Conservation (phyloP, 2,797 vertebrate species). For the Urosaurus nigricauda region DNA sequence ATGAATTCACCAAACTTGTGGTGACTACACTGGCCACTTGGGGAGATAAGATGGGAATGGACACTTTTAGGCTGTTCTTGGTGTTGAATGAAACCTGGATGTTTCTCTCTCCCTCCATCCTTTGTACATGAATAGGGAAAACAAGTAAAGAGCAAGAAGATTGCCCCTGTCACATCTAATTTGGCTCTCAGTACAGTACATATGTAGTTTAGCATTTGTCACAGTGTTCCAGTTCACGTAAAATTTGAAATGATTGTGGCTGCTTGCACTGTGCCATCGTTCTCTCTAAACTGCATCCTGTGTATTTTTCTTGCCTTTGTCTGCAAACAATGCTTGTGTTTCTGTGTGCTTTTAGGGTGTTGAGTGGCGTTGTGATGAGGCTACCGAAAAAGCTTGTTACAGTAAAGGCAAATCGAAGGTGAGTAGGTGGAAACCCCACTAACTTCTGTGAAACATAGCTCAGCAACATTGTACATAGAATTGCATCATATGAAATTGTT, state of each 20-base stretch:
- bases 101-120: no score
- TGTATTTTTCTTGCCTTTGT: constrained; percentile 24
- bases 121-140: not conserved
- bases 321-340: constrained; percentile 3
- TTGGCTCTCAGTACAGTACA: not conserved
- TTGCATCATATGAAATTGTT: not conserved
- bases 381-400: constrained; percentile 95
- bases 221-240: not conserved
- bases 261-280: not conserved
- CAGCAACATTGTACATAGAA: not conserved
- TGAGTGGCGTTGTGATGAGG: constrained; percentile 95
- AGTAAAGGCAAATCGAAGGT: constrained; percentile 98
- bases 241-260: not conserved
- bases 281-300: not conserved
- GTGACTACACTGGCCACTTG: no score
- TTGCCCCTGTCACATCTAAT: not conserved
- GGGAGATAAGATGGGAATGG: no score
- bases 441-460: not conserved
- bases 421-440: constrained; percentile 64
- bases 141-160: not conserved
- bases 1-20: no score
- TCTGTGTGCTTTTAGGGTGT: constrained; percentile 83
- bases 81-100: not conserved
- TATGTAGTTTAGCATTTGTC: not conserved
- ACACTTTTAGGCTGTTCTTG: not conserved